phyloP scores from a whole-genome alignment of 2,797 vertebrate species.

The Phoeniculus purpureus region DNA sequence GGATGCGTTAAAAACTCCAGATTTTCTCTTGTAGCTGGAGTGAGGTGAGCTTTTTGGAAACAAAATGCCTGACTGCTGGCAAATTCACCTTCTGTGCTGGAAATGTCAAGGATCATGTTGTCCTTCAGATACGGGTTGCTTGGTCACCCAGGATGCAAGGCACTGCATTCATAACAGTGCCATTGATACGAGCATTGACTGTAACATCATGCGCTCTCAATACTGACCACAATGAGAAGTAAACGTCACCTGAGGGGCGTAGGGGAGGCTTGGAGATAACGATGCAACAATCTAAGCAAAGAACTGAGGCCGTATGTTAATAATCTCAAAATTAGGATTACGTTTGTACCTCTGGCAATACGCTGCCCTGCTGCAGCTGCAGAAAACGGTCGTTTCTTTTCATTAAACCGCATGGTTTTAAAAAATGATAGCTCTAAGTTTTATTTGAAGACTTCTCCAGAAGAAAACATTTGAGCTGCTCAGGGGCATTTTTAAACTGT shows the following conservation, averaged over 20 bases:
- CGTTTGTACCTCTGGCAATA: constrained; percentile 11
- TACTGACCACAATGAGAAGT: neutral
- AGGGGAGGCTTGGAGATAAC: neutral
- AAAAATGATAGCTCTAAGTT: constrained; percentile 18
- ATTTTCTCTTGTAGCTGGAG: neutral
- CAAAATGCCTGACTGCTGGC: neutral
- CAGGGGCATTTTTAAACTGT: constrained; percentile 27
- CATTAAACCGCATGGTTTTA: constrained; percentile 11
- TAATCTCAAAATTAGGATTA: constrained; percentile 17
- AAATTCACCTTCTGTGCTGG: neutral
- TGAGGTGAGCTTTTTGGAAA: neutral
- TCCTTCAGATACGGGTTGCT: neutral
- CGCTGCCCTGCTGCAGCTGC: neutral
- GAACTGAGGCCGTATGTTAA: neutral
- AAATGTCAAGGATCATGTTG: neutral
- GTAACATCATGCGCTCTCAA: neutral
- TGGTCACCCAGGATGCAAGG: neutral
- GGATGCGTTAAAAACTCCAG: neutral
- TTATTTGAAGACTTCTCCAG: neutral
- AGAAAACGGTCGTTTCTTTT: neutral
- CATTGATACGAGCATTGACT: neutral
- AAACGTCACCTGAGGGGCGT: neutral
- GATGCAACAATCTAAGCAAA: neutral
- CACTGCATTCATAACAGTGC: neutral
- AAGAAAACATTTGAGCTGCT: neutral